Evolutionary conservation across 2,888 invertebrate species (phyloP).

Genomic region (Leptinotarsa juncta): DNA sequence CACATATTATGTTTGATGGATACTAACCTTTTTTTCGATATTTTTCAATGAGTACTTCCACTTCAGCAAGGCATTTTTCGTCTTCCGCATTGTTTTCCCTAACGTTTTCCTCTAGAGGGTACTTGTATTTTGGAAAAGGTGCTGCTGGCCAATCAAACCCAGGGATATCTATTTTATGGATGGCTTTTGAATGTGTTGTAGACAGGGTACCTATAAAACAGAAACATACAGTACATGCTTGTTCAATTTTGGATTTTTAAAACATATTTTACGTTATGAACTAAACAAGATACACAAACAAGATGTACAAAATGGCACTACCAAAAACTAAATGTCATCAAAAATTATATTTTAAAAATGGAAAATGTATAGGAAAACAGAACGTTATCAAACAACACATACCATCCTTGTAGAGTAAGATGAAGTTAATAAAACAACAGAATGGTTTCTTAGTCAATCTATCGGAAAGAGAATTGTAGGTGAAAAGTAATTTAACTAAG

Average conservation of each 20-base stretch:
- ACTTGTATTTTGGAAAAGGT: constrained; percentile 89
- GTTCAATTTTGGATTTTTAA: not conserved
- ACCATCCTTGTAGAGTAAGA: too few relatives aligned
- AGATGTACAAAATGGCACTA: too few relatives aligned
- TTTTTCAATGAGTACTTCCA: constrained; percentile 79
- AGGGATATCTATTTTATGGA: constrained; percentile 95
- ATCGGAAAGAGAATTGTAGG: too few relatives aligned
- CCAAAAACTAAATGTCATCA: too few relatives aligned
- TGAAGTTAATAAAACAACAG: too few relatives aligned
- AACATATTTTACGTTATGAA: too few relatives aligned
- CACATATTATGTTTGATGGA: not conserved
- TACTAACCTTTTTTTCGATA: constrained; percentile 73
- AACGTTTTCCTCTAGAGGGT: constrained; percentile 86
- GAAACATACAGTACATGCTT: not conserved
- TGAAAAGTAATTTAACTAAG: too few relatives aligned
- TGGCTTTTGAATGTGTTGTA: constrained; percentile 94
- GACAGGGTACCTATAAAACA: constrained; percentile 71
- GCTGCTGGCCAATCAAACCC: constrained; percentile 97
- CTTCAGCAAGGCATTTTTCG: constrained; percentile 74
- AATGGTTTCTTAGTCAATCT: too few relatives aligned
- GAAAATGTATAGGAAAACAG: too few relatives aligned
- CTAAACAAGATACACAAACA: too few relatives aligned
- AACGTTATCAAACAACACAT: too few relatives aligned
- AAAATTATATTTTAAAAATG: too few relatives aligned
- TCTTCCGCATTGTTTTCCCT: constrained; percentile 89